Conservation (phyloP, 1,140 invertebrate species). For the Lasioglossum albipes region DNA sequence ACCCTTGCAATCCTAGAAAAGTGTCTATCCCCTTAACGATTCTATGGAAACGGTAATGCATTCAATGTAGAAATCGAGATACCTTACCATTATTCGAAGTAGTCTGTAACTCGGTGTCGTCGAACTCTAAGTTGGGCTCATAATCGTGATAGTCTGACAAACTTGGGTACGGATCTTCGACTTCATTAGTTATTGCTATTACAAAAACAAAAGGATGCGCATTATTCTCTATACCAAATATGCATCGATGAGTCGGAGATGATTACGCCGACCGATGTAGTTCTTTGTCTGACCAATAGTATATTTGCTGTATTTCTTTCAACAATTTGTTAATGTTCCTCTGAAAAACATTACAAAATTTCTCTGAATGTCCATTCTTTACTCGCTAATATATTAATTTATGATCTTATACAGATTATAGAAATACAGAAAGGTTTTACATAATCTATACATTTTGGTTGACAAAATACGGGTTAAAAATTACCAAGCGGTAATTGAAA, state of each 20-base stretch:
- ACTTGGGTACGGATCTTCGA: conserved; percentile 92
- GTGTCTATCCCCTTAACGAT: background rate
- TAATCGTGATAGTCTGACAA: conserved; percentile 95
- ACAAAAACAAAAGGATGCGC: conserved; percentile 20
- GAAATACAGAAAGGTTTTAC: too few species aligned
- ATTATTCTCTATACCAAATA: conserved; percentile 18
- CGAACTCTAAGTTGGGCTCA: conserved; percentile 96
- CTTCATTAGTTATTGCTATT: conserved; percentile 79
- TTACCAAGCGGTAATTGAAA: background rate
- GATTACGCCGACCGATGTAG: background rate
- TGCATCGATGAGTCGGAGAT: conserved; percentile 21
- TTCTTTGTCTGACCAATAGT: conserved; percentile 24
- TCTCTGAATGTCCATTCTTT: too few species aligned
- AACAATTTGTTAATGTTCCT: too few species aligned
- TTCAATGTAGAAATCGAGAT: background rate
- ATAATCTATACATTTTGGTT: too few species aligned
- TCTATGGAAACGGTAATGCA: background rate
- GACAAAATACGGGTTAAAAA: background rate
- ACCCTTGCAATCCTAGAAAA: too few species aligned
- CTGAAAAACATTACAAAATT: too few species aligned
- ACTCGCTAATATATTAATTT: too few species aligned
- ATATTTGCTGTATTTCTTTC: too few species aligned
- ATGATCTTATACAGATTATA: too few species aligned
- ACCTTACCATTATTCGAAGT: conserved; percentile 73
- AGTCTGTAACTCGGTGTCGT: conserved; percentile 92